A percentile compares a stretch with the other conserved stretches of the same genome.
Evolutionary conservation across 1,140 invertebrate species (phyloP).

Genomic region (Trichomalopsis sarcophagae): DNA sequence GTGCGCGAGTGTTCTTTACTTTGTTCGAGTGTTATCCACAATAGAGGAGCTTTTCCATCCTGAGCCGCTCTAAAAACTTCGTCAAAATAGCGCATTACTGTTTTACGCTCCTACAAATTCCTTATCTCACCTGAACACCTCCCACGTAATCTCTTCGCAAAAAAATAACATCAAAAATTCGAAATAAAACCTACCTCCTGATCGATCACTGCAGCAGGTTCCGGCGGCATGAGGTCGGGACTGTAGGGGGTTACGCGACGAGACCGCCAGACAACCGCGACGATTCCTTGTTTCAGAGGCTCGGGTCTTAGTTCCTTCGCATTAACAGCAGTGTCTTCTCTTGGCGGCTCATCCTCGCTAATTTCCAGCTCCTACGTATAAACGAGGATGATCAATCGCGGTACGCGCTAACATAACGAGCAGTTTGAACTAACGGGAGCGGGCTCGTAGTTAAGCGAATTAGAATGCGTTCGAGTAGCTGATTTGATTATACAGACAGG

Average conservation of each 20-base stretch:
- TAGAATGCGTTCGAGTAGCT: background rate
- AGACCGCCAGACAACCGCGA: conserved; percentile 78
- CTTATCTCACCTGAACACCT: no score
- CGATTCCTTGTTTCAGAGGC: conserved; percentile 9
- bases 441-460: background rate
- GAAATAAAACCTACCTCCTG: conserved; percentile 58
- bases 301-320: background rate
- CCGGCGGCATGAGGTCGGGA: conserved; percentile 80
- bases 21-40: no score
- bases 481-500: no score
- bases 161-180: background rate
- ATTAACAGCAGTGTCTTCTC: background rate
- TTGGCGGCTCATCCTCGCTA: background rate
- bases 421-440: no score
- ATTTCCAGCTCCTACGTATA: background rate
- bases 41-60: no score
- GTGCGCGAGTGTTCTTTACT: no score
- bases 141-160: no score
- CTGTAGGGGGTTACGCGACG: conserved; percentile 80
- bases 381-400: background rate
- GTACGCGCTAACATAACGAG: background rate
- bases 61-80: no score
- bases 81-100: no score
- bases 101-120: no score
- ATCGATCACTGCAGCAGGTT: conserved; percentile 77